Evolutionary conservation across 2,113 vertebrate species (phyloP), one percentile per base, ranked within the genome.

Genomic region (Phylloscopus whistleri): DNA sequence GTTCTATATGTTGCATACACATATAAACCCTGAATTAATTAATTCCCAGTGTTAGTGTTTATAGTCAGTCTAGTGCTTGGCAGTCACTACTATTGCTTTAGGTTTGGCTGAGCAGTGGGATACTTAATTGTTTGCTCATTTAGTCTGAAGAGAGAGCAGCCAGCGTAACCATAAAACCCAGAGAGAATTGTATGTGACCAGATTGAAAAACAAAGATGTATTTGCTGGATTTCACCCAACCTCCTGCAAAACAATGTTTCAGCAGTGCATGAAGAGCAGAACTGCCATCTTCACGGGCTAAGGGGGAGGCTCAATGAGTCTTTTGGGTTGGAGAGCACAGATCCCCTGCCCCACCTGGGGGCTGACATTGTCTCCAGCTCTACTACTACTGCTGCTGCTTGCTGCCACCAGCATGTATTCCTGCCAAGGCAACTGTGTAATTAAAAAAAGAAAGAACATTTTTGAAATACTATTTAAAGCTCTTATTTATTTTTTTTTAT

Each of bases 111-210:
- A 95, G 87, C 73, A 78, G 73, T 39, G 51, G 79, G 64, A 76
- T 88, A 81, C 87, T 95, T 95, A 95, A 92, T 95, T 93, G 84
- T 94, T 96, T 90, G 86, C 89, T 95, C 83, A 78, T 94, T 96
- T 90, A 90, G 43, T 74, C 87, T 79, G 89, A 92, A 78, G 51
- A 94, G 80, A 90, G 67, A 96, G 93, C 87, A 87, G 80, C 69
- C 91, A 81, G 55, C 31, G 19, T 23, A 96, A 86, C 86, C 66
- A 23, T 89, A 96, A 94, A 94, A 78, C 53, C 66, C 87, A 82
- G 52, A 14, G 84, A 94, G 87, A 72, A 70, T 72, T 94, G 49
- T 78, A 56, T 91, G 95, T 59, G 93, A 94, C 56, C 69, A 62
- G 89, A 83, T 53, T 82, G 81, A 87, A 64, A 94, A 94, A 75